phyloP scores from a whole-genome alignment of 35 echinoderm and acorn worm genomes.

The Apostichopus japonicus region DNA sequence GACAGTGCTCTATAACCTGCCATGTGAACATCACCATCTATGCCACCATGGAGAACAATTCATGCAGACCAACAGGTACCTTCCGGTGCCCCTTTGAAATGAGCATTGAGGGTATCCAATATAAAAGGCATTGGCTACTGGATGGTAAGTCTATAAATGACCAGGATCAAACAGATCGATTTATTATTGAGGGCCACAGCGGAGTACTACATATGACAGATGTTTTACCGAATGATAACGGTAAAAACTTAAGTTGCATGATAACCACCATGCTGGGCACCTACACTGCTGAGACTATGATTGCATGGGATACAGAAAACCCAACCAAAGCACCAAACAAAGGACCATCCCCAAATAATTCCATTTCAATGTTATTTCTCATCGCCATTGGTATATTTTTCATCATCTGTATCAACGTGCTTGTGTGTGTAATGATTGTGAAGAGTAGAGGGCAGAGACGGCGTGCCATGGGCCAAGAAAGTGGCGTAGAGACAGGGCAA shows the following conservation, averaged over 20 bases:
- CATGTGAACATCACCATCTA: background rate
- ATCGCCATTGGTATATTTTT: background rate
- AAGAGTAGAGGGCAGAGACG: background rate
- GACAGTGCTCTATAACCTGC: slow-evolving; percentile 5
- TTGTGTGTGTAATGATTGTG: slow-evolving; percentile 2
- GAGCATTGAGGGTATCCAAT: slow-evolving; percentile 19
- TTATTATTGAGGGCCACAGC: slow-evolving; percentile 18
- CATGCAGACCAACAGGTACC: background rate
- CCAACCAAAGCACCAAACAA: background rate
- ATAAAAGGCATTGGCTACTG: slow-evolving; percentile 20
- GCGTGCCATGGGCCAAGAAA: background rate
- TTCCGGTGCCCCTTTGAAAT: slow-evolving; percentile 38
- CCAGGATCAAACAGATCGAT: slow-evolving; percentile 19
- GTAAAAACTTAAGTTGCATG: slow-evolving; percentile 8
- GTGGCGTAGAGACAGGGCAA: background rate
- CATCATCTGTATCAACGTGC: background rate
- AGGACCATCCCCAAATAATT: background rate
- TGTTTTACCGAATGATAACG: slow-evolving; percentile 5
- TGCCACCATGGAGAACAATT: background rate
- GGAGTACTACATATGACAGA: slow-evolving; percentile 38
- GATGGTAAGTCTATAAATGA: slow-evolving; percentile 22
- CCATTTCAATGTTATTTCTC: background rate
- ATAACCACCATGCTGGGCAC: slow-evolving; percentile 11
- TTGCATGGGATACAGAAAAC: background rate
- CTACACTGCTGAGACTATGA: slow-evolving; percentile 1